Evolutionary conservation across 53 echinoderm and acorn worm species (phyloP).

Genomic region (Crossaster papposus): DNA sequence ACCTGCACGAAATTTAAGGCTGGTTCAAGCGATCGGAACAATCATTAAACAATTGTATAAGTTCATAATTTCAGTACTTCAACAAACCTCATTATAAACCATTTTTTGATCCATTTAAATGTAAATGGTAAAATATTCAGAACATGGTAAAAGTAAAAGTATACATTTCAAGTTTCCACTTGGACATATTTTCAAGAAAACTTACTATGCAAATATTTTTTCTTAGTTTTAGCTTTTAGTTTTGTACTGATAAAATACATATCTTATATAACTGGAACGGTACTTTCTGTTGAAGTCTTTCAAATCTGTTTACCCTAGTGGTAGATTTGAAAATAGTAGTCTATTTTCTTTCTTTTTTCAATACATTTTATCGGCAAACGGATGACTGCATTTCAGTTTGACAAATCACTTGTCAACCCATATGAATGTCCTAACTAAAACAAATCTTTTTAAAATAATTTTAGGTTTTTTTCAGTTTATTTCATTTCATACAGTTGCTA

Average conservation of each 20-base stretch:
- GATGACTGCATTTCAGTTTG: no score
- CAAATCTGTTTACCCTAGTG: background rate
- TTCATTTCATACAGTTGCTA: background rate
- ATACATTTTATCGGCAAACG: no score
- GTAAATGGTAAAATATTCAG: background rate
- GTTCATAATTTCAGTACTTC: background rate
- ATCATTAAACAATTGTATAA: background rate
- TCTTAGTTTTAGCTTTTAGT: slow-evolving; percentile 29
- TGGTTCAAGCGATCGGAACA: no score
- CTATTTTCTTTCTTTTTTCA: background rate
- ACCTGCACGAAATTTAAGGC: no score
- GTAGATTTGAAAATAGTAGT: background rate
- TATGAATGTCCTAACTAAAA: background rate
- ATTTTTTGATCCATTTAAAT: background rate
- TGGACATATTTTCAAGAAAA: background rate
- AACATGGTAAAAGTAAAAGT: background rate
- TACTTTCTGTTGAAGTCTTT: slow-evolving; percentile 32
- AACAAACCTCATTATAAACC: background rate
- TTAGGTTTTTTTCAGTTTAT: no score
- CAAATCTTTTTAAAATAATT: background rate
- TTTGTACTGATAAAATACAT: slow-evolving; percentile 14
- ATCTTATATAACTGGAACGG: background rate
- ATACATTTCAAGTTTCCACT: background rate
- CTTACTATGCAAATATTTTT: slow-evolving; percentile 27
- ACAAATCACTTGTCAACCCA: no score